Evolutionary conservation across 2,113 vertebrate genomes (phyloP).

Genomic region (Tautogolabrus adspersus): DNA sequence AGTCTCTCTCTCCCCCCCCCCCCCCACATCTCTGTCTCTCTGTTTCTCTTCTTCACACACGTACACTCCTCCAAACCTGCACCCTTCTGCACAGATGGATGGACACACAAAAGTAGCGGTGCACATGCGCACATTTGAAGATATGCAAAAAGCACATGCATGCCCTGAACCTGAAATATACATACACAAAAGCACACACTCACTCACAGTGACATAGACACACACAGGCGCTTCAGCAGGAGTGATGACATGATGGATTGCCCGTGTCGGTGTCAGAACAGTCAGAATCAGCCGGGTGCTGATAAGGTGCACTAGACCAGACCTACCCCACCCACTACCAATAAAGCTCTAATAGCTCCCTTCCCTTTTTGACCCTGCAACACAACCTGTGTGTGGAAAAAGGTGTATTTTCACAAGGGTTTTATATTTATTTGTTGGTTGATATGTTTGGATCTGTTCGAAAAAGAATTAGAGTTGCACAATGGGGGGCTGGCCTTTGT

Average conservation of each 20-base stretch:
- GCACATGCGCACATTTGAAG: conserved; percentile 34
- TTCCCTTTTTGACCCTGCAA: conserved; percentile 14
- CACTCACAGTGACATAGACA: conserved; percentile 42
- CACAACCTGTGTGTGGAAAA: conserved; percentile 25
- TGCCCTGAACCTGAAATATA: conserved; percentile 36
- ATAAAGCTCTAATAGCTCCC: conserved; percentile 74
- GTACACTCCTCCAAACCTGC: background rate
- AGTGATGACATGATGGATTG: conserved; percentile 90
- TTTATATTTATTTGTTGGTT: background rate
- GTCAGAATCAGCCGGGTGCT: conserved; percentile 84
- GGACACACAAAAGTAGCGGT: conserved; percentile 16
- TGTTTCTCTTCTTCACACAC: conserved; percentile 7
- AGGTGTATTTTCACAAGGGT: background rate
- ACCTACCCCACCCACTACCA: conserved; percentile 66
- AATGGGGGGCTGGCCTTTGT: background rate
- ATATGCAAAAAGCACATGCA: conserved; percentile 20
- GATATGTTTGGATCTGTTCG: background rate
- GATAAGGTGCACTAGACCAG: conserved; percentile 83
- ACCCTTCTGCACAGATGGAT: conserved; percentile 16
- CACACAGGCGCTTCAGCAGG: conserved; percentile 78
- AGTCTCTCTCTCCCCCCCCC: conserved; percentile 8
- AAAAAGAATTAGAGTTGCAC: background rate
- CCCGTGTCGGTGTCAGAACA: conserved; percentile 86
- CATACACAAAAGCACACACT: conserved; percentile 65
- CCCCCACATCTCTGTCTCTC: background rate